These are phyloP conservation scores for Sinocyclocheilus anophthalmus DNA, from an alignment of 2,113 vertebrate genomes.

Conservation along the genomic window DNA sequence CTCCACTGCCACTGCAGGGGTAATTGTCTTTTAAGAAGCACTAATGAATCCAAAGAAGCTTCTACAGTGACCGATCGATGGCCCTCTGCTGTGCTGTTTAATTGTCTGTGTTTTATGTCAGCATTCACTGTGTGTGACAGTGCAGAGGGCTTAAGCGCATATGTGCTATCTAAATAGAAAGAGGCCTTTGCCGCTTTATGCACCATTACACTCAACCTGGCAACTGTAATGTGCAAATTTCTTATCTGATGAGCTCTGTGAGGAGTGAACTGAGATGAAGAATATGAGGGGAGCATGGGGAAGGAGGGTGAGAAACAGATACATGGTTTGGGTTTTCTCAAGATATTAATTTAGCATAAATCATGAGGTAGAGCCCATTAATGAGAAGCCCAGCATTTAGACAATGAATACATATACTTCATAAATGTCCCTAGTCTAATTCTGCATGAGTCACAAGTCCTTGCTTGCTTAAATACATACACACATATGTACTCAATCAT, in stretches of 20 bases:
- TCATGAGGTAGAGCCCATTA: neutral
- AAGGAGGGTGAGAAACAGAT: neutral
- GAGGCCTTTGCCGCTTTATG: neutral
- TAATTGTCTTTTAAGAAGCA: constrained; percentile 46
- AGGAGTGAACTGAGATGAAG: neutral
- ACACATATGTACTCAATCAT: neutral
- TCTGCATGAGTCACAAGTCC: neutral
- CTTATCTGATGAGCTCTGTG: neutral
- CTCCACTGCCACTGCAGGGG: constrained; percentile 33
- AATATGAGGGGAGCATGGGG: neutral
- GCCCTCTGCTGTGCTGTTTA: constrained; percentile 28
- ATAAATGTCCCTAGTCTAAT: neutral
- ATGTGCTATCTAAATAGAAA: constrained; percentile 38
- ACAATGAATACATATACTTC: neutral
- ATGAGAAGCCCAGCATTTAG: neutral
- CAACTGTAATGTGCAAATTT: constrained; percentile 19
- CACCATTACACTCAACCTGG: constrained; percentile 15
- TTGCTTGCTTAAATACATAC: neutral
- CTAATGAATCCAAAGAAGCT: constrained; percentile 19
- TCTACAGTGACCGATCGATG: constrained; percentile 37
- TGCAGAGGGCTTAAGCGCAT: constrained; percentile 27
- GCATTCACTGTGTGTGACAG: constrained; percentile 29
- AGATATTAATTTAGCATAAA: neutral
- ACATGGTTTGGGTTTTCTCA: neutral
- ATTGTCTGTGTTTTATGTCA: constrained; percentile 24